These are phyloP conservation scores for Polypedilum vanderplanki DNA, from an alignment of 1,140 invertebrate species.

Conservation along the genomic window DNA sequence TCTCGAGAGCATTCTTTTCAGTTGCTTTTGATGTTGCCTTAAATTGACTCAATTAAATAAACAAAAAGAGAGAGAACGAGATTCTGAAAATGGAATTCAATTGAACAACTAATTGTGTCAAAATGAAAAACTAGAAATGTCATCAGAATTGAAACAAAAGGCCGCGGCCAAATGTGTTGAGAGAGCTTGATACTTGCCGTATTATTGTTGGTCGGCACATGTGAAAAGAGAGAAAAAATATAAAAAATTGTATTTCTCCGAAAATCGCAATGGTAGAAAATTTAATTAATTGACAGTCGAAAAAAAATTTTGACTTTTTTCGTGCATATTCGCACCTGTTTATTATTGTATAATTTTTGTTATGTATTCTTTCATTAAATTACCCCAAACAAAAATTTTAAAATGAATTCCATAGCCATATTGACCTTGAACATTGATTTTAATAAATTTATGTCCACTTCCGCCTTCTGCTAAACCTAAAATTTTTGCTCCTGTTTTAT, in stretches of 20 bases:
- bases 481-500: conserved; percentile 1
- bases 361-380: not conserved
- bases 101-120: conserved; percentile 28
- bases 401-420: conserved; percentile 22
- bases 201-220: too few species aligned
- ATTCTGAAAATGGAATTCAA: conserved; percentile 28
- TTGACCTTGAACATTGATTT: conserved; percentile 1
- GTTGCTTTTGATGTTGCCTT: not conserved
- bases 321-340: too few species aligned
- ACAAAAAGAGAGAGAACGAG: not conserved
- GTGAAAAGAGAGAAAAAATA: too few species aligned
- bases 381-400: not conserved
- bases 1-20: too few species aligned
- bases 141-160: conserved; percentile 23
- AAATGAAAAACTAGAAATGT: conserved; percentile 28
- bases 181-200: too few species aligned
- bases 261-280: too few species aligned
- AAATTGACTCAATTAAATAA: conserved; percentile 24
- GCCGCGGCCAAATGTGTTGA: not conserved
- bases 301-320: too few species aligned
- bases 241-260: too few species aligned
- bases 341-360: too few species aligned
- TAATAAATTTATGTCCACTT: not conserved
- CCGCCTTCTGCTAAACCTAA: not conserved
- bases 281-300: conserved; percentile 21